A percentile compares a stretch with the other conserved stretches of the same genome.
Conservation (phyloP, 2,113 vertebrate species). For the Anarrhichthys ocellatus region DNA sequence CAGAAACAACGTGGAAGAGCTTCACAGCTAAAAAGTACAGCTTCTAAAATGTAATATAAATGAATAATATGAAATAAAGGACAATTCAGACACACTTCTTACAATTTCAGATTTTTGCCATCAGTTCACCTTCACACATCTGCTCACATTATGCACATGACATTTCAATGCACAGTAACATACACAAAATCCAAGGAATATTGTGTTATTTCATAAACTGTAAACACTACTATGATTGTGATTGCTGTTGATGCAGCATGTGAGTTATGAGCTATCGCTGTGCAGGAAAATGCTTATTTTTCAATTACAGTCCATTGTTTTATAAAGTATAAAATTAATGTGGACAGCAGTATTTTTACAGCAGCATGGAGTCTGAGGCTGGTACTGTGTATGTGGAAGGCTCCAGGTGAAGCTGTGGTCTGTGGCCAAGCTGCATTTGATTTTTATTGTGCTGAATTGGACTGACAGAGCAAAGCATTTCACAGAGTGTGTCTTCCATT, state of each 20-base stretch:
- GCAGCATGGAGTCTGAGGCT: constrained; percentile 47
- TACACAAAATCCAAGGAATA: background rate
- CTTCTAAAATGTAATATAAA: background rate
- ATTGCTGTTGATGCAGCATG: constrained; percentile 20
- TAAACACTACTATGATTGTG: background rate
- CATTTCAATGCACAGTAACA: background rate
- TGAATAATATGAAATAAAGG: background rate
- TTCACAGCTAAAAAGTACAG: constrained; percentile 32
- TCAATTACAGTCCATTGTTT: constrained; percentile 39
- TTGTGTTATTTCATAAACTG: constrained; percentile 20
- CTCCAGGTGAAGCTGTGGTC: constrained; percentile 66
- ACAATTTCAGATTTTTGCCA: background rate
- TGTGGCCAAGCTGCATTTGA: constrained; percentile 68
- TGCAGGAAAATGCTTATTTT: constrained; percentile 47
- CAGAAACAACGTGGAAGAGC: constrained; percentile 43
- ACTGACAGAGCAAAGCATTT: constrained; percentile 82
- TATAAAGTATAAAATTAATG: constrained; percentile 39
- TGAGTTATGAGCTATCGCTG: constrained; percentile 27
- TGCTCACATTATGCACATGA: background rate
- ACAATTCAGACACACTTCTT: background rate
- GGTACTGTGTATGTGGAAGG: constrained; percentile 40
- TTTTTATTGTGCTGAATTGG: constrained; percentile 77
- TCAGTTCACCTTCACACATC: background rate
- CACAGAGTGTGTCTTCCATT: constrained; percentile 79
- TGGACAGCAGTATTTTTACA: constrained; percentile 46